phyloP scores from a whole-genome alignment of 2,888 invertebrate genomes.

The Encarsia formosa region DNA sequence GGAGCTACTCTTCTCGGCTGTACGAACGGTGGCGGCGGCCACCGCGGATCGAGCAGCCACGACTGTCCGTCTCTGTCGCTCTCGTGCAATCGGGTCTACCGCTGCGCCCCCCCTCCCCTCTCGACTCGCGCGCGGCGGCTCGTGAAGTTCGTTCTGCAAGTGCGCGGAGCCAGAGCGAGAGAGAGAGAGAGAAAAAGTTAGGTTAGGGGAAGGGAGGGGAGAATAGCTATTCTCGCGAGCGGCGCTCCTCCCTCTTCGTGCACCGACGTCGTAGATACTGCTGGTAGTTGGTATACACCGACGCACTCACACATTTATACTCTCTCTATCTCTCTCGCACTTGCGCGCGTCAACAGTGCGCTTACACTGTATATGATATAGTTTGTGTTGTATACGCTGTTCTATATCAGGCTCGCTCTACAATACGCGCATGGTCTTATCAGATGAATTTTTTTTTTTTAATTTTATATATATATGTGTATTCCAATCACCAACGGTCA shows the following conservation, averaged over 20 bases:
- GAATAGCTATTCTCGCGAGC: constrained; percentile 46
- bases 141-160: no score
- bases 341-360: neutral
- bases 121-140: no score
- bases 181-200: constrained; percentile 2
- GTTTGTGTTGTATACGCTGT: no score
- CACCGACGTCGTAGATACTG: constrained; percentile 5
- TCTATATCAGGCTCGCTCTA: no score
- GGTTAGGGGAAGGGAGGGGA: neutral
- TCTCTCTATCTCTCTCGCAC: constrained; percentile 2
- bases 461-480: no score
- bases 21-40: neutral
- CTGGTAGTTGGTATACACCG: neutral
- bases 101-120: neutral
- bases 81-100: constrained; percentile 3
- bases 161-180: neutral
- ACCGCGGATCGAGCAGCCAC: neutral
- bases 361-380: no score
- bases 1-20: constrained; percentile 45
- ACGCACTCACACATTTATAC: constrained; percentile 12
- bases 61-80: neutral
- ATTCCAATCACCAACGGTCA: no score
- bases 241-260: constrained; percentile 44
- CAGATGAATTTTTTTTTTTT: no score
- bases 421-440: no score